Base-by-base conservation (phyloP, 2,888 invertebrate species). In the Hydriomena furcata region DNA sequence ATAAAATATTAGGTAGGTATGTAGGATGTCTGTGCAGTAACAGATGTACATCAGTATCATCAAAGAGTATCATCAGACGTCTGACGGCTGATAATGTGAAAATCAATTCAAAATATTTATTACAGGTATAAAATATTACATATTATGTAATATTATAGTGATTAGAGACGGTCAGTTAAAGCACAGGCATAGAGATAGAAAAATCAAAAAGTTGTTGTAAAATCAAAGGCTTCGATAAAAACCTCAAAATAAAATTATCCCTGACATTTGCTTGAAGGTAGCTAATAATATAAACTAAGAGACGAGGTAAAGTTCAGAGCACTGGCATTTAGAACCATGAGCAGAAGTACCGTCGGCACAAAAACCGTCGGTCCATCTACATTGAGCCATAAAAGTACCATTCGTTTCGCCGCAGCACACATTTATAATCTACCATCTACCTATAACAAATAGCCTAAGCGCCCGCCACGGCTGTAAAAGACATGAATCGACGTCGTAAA, bases 251-350 rank as follows among this genome's bases (percentile, higher is more conserved):
- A 35, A 49, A 36, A 36, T 31, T 25, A 37, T 34, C 37, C 34
- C 32, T 47, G 52, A 40, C 38, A 35, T 47, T 44, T n/a, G n/a
- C n/a, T 52, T 5, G 13, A 23, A 38, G 24, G 27, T 27, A 46
- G 32, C 28, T 41, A 28, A 27, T 42, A 30, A 41, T 52, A 51
- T 36, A 47, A 47, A 25, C 12, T 13, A 25, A 43, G 40, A 27
- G 38, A 38, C 43, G 35, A 47, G 34, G 24, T 38, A 52, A 52
- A 43, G 47, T 48, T 52, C 43, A 44, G 48, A 60, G 56, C 58
- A 57, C 47, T 72, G 73, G 56, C 74, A 75, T 76, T 76, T 71
- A 41, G 31, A 40, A 41, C 28, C 46, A 46, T 27, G 45, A 36
- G 34, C 24, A 30, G 25, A 42, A 30, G 13, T 48, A 44, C 36